Conservation (phyloP, 53 echinoderm and acorn worm species). For the Luidia sarsii region DNA sequence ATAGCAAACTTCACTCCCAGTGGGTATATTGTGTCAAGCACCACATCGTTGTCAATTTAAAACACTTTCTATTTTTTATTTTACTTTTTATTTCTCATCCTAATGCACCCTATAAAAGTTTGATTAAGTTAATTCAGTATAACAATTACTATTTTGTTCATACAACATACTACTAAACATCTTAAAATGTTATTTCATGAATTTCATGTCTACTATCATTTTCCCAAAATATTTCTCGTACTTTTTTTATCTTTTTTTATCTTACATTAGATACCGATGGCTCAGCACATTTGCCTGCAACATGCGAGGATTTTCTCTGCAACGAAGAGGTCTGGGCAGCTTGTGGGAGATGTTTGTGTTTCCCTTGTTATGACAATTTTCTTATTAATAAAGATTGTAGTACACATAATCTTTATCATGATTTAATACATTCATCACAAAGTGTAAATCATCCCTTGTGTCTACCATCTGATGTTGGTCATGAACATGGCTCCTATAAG, state of each 20-base stretch:
- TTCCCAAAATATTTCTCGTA: background rate
- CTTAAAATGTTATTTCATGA: background rate
- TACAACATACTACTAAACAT: background rate
- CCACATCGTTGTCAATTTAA: background rate
- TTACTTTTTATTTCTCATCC: background rate
- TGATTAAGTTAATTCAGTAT: too few species aligned
- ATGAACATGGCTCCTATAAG: background rate
- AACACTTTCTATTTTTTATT: background rate
- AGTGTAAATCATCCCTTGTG: background rate
- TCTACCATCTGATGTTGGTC: background rate
- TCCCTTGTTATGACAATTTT: background rate
- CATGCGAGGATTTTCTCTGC: background rate
- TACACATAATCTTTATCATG: background rate
- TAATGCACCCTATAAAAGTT: too few species aligned
- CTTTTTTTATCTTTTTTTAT: background rate
- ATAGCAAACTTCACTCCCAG: too few species aligned
- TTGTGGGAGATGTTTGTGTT: background rate
- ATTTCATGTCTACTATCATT: background rate
- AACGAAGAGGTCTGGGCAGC: conserved; percentile 5
- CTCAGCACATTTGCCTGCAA: background rate
- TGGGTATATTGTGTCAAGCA: too few species aligned
- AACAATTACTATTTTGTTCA: background rate
- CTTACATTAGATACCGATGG: background rate
- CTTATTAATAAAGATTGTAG: background rate
- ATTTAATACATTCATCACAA: background rate